phyloP scores from a whole-genome alignment of 1,140 invertebrate genomes.

The Temnothorax nylanderi region DNA sequence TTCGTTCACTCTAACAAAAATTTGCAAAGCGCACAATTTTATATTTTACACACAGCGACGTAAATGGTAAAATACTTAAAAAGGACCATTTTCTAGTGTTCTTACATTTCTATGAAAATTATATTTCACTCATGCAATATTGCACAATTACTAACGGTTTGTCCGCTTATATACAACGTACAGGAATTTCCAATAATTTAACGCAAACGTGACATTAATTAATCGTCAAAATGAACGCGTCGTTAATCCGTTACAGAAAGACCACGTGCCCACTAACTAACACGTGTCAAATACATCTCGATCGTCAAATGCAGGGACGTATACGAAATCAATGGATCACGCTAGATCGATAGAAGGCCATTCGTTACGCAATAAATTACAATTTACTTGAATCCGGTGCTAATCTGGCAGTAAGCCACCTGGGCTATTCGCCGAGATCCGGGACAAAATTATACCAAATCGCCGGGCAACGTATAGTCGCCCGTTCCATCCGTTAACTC shows the following conservation, averaged over 20 bases:
- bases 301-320: conserved; percentile 40
- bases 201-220: conserved; percentile 48
- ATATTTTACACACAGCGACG: neutral
- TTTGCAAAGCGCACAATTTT: neutral
- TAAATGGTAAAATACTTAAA: neutral
- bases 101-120: conserved; percentile 15
- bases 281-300: conserved; percentile 42
- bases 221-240: conserved; percentile 49
- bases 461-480: conserved; percentile 22
- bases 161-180: neutral
- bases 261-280: neutral
- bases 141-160: conserved; percentile 40
- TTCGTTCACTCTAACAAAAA: neutral
- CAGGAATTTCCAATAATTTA: conserved; percentile 41
- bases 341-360: conserved; percentile 37
- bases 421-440: conserved; percentile 54
- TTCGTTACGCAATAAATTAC: conserved; percentile 67
- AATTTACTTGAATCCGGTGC: conserved; percentile 51
- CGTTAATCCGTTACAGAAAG: conserved; percentile 41
- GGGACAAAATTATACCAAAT: conserved; percentile 40
- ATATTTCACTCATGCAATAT: conserved; percentile 8
- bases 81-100: neutral
- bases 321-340: conserved; percentile 49
- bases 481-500: conserved; percentile 45
- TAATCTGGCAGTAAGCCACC: conserved; percentile 70